Base-by-base conservation (phyloP, 2,888 invertebrate genomes). In the Melinaea menophilus region DNA sequence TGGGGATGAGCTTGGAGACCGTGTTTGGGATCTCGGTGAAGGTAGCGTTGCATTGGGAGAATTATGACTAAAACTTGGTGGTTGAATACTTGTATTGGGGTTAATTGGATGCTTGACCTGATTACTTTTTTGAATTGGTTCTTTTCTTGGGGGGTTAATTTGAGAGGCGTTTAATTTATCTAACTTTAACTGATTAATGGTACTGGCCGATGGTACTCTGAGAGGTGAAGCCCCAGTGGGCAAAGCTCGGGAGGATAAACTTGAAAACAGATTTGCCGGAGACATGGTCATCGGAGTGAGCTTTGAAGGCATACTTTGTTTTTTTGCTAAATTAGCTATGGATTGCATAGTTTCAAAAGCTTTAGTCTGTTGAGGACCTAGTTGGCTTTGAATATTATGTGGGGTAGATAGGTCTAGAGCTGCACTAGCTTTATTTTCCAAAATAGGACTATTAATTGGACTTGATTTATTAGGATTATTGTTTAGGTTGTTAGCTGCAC, bases 1-100 rank as follows among this genome's bases (percentile, higher is more conserved):
- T 46, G 91, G 91, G 46, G 91, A 91, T 47, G 90, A 90, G 72
- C 91, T 91, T 34, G 91, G 91, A 31, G 91, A 91, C n/a, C 91
- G 82, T 48, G 87, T 89, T 74, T 88, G 90, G 37, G 85, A 79
- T 68, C 89, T 82, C 61, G 90, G 88, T 59, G 88, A 88, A 56
- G 86, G 84, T 61, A 85, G 88, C 55, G 83, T 70, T 67, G 80
- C 72, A 65, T 69, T 80, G 35, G 82, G 73, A 12, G 86, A 76
- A 64, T 73, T 78, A 70, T 81, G 85, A 34, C 83, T 69, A 75
- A 83, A 88, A 69, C 71, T 77, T 66, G 82, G 74, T 58, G 85
- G 78, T 69, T 82, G 70, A 61, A 82, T 68, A 61, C 76, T 72
- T 46, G 84, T 67, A 68, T 72, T 82, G n/a, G 77, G 66, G 76